phyloP scores from a whole-genome alignment of 2,797 vertebrate genomes.

The Hydrolagus colliei region DNA sequence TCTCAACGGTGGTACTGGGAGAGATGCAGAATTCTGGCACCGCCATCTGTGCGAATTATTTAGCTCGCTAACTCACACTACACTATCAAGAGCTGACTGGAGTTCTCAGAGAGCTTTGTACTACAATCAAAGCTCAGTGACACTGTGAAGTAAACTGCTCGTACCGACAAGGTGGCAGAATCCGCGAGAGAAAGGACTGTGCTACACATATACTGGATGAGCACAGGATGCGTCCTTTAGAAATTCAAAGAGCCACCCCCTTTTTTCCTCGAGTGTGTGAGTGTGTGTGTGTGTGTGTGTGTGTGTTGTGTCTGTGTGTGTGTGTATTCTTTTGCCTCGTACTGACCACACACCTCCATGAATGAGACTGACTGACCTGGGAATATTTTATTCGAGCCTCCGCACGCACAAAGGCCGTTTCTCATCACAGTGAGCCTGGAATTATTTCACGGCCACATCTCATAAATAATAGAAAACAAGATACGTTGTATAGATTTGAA shows the following conservation, averaged over 20 bases:
- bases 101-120: not conserved
- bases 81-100: slow-evolving; percentile 18
- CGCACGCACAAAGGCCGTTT: not conserved
- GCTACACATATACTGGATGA: not conserved
- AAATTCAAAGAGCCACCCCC: not conserved
- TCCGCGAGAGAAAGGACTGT: not conserved
- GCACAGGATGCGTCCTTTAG: not conserved
- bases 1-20: slow-evolving; percentile 24
- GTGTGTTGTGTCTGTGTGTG: no score
- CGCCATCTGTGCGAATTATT: slow-evolving; percentile 4
- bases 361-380: not conserved
- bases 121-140: slow-evolving; percentile 12
- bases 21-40: slow-evolving; percentile 23
- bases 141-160: slow-evolving; percentile 13
- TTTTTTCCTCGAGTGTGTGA: not conserved
- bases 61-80: slow-evolving; percentile 24
- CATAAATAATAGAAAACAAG: slow-evolving; percentile 28
- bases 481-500: slow-evolving; percentile 28
- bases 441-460: slow-evolving; percentile 23
- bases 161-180: slow-evolving; percentile 15
- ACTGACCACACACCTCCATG: not conserved
- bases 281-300: not conserved
- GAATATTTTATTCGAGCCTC: not conserved
- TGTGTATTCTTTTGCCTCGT: not conserved
- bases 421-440: slow-evolving; percentile 6